Evolutionary conservation across 2,797 vertebrate genomes (phyloP).

Genomic region (Xerus rutilus): DNA sequence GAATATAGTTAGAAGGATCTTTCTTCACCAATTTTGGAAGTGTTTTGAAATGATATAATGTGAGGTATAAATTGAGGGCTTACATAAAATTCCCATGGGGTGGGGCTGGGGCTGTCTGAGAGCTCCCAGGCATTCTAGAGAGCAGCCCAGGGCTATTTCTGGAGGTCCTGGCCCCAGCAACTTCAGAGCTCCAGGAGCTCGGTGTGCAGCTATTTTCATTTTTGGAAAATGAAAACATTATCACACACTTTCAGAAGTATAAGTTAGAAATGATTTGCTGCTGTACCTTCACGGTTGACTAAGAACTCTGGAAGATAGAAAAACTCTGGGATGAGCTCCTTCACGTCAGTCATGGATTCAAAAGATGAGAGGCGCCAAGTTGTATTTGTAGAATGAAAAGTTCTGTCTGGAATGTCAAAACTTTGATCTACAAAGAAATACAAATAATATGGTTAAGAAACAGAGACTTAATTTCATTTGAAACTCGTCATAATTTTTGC

Average conservation of each 20-base stretch:
- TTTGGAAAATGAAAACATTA: constrained; percentile 56
- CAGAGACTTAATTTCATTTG: constrained; percentile 15
- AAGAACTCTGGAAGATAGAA: constrained; percentile 99
- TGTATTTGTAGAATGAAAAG: constrained; percentile 99
- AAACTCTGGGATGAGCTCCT: constrained; percentile 99
- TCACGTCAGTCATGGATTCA: constrained; percentile 99
- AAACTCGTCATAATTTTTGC: background rate
- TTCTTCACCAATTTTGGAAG: background rate
- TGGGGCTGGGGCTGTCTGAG: background rate
- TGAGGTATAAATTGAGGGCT: background rate
- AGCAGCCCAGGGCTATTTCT: background rate
- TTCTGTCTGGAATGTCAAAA: constrained; percentile 99
- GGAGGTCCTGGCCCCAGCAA: background rate
- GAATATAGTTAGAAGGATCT: background rate
- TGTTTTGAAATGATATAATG: background rate
- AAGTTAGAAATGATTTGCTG: background rate
- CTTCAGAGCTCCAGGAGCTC: background rate
- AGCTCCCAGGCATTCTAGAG: background rate
- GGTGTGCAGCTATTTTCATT: background rate
- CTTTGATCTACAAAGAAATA: constrained; percentile 95
- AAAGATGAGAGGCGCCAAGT: constrained; percentile 99
- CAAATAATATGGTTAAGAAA: constrained; percentile 66
- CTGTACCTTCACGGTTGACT: constrained; percentile 97
- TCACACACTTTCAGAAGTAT: background rate
- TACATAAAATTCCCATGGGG: background rate